Evolutionary conservation across 1,140 invertebrate species (phyloP), one percentile per base, ranked within the genome.

Genomic region (Diorhabda carinulata): DNA sequence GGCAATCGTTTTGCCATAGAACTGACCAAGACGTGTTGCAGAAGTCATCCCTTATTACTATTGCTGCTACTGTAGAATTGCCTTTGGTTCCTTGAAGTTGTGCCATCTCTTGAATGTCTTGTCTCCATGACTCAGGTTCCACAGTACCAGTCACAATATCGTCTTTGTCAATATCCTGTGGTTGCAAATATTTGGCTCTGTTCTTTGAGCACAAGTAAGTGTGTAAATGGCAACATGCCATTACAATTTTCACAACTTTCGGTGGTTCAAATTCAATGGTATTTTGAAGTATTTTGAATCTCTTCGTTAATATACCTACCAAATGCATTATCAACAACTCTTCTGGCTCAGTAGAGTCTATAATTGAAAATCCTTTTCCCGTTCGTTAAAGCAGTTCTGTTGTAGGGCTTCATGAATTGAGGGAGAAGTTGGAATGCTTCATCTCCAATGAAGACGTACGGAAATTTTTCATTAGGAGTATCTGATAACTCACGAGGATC

Each of bases 121-220:
- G n/a, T n/a, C n/a, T n/a, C n/a, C n/a, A n/a, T n/a, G n/a, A n/a
- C n/a, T n/a, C 52, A 56, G 52, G 5, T 56, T 56, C 52, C 52
- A 56, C 52, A 56, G 52, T n/a, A 56, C 52, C 52, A 56, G 52
- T 56, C 52, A 56, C 52, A 56, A 56, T 56, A 56, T 56, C 52
- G 52, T 56, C 52, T 56, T n/a, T 56, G 52, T 56, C 52, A 56
- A 56, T 56, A 56, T 56, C 52, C 52, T 56, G 5, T 6, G 52
- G 52, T 56, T 56, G 52, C 52, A 56, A 56, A 56, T 56, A 56
- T n/a, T 56, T 56, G 52, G 52, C n/a, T n/a, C n/a, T n/a, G n/a
- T n/a, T n/a, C 25, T 25, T 25, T 25, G 1, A 25, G 25, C 25
- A 25, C 52, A 7, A 25, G 25, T 25, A 25, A 25, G 1, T 25